A percentile compares a stretch with the other conserved stretches of the same genome.
phyloP scores from a whole-genome alignment of 1,140 invertebrate species.

The Aphelinus certus region DNA sequence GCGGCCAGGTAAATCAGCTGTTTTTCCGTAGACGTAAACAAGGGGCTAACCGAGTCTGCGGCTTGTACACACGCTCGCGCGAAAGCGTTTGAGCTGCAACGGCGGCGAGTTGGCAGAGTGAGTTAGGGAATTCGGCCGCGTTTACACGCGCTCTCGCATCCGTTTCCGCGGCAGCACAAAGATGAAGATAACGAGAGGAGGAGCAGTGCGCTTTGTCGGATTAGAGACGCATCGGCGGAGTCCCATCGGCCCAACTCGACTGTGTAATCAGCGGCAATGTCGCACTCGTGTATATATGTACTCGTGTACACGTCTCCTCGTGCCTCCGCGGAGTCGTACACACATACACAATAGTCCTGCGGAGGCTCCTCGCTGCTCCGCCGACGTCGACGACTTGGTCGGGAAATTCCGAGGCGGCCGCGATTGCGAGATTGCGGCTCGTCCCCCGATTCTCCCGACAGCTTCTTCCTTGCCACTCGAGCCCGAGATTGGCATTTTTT shows the following conservation, averaged over 20 bases:
- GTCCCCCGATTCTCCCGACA: not conserved
- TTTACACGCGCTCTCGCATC: slow-evolving; percentile 13
- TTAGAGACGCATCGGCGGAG: slow-evolving; percentile 44
- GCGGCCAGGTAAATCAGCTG: not conserved
- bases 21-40: not conserved
- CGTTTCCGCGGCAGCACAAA: slow-evolving; percentile 10
- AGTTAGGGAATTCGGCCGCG: slow-evolving; percentile 35
- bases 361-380: too few species aligned
- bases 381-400: too few species aligned
- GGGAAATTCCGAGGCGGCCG: not conserved
- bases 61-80: not conserved
- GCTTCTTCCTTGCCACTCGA: too few species aligned
- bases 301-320: too few species aligned
- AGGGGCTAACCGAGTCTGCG: not conserved
- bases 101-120: slow-evolving; percentile 29
- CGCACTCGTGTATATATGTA: not conserved
- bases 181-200: slow-evolving; percentile 36
- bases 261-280: slow-evolving; percentile 30
- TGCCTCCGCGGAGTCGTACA: too few species aligned
- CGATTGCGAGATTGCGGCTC: not conserved
- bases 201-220: slow-evolving; percentile 42
- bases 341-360: too few species aligned
- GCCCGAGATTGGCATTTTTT: too few species aligned
- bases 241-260: slow-evolving; percentile 18
- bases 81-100: not conserved